These are phyloP conservation scores for Emmelina monodactyla DNA, from an alignment of 2,888 invertebrate genomes.

Conservation along the genomic window DNA sequence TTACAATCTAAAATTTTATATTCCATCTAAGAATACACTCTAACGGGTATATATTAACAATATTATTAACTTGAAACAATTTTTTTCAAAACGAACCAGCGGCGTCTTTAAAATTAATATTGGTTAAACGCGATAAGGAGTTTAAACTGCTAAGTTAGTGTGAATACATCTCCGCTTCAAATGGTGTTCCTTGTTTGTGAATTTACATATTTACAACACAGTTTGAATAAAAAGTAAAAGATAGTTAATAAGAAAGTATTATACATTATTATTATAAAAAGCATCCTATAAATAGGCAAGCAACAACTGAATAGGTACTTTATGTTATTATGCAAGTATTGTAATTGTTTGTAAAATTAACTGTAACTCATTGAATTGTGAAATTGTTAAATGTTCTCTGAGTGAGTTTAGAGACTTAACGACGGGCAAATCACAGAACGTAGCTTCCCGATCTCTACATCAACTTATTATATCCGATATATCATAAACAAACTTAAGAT, in stretches of 20 bases:
- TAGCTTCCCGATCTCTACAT: background rate
- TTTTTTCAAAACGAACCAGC: slow-evolving; percentile 1
- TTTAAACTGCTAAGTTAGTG: background rate
- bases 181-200: background rate
- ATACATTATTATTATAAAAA: background rate
- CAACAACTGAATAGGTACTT: too few relatives aligned
- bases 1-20: background rate
- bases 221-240: background rate
- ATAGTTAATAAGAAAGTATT: background rate
- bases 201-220: slow-evolving; percentile 1
- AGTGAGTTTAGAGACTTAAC: background rate
- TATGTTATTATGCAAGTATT: background rate
- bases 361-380: background rate
- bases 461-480: background rate
- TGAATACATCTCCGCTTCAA: background rate
- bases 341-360: background rate
- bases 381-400: background rate
- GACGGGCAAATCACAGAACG: background rate
- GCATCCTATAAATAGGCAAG: slow-evolving; percentile 1
- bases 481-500: background rate
- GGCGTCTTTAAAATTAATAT: background rate
- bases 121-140: background rate
- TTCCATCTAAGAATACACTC: slow-evolving; percentile 19
- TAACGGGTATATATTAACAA: slow-evolving; percentile 20
- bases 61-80: slow-evolving; percentile 21